Evolutionary conservation across 53 echinoderm and acorn worm species (phyloP).

Genomic region (Arbacia lixula): DNA sequence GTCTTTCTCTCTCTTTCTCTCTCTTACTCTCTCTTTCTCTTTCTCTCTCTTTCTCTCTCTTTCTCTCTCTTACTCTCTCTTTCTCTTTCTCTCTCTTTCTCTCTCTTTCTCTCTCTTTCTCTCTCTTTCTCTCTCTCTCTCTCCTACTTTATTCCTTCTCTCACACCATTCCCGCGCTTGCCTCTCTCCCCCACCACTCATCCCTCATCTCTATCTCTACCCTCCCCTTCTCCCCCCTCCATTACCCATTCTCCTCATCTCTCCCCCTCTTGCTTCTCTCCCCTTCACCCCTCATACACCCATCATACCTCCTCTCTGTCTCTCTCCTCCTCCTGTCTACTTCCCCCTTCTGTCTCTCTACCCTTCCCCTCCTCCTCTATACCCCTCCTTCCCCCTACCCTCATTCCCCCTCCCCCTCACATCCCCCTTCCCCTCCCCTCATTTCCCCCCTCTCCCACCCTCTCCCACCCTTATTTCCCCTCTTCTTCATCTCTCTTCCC

Average conservation of each 20-base stretch:
- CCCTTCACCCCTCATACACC: no score
- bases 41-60: neutral
- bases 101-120: neutral
- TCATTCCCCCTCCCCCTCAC: neutral
- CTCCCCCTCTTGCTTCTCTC: no score
- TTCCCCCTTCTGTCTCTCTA: neutral
- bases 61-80: neutral
- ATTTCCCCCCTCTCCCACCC: neutral
- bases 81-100: no score
- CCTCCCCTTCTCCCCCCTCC: neutral
- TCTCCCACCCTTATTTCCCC: neutral
- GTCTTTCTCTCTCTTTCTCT: neutral
- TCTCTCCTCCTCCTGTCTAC: neutral
- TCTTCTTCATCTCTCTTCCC: neutral
- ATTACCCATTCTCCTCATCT: no score
- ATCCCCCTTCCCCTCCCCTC: neutral
- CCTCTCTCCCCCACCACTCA: neutral
- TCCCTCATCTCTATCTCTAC: neutral
- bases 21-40: neutral
- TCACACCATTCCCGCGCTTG: neutral
- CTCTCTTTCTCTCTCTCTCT: neutral
- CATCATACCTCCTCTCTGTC: neutral
- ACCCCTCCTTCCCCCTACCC: neutral
- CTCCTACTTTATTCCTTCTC: neutral
- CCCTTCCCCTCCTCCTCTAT: neutral